A percentile compares a stretch with the other conserved stretches of the same genome.
phyloP scores from a whole-genome alignment of 1,140 invertebrate genomes.

The Diorhabda sublineata region DNA sequence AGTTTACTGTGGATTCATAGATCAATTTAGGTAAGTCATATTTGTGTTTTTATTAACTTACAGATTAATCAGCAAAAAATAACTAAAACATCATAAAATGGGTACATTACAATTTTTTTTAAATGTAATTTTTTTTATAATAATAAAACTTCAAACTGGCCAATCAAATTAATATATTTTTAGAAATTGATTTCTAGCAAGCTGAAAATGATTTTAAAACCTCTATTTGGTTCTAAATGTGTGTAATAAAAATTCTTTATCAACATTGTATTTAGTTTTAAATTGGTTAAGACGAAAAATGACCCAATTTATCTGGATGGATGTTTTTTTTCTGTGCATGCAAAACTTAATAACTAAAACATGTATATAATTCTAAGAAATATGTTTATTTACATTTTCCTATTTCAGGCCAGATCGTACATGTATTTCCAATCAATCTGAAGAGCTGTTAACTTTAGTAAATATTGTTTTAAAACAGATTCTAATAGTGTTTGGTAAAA shows the following conservation, averaged over 20 bases:
- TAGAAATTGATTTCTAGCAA: too few relatives aligned
- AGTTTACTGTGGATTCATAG: constrained; percentile 24
- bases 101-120: too few relatives aligned
- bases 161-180: too few relatives aligned
- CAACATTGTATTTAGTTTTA: too few relatives aligned
- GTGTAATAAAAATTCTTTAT: too few relatives aligned
- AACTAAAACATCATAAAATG: too few relatives aligned
- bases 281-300: too few relatives aligned
- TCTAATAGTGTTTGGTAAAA: constrained; percentile 26
- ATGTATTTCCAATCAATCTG: constrained; percentile 21
- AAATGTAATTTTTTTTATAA: too few relatives aligned
- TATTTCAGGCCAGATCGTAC: constrained; percentile 23
- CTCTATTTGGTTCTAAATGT: too few relatives aligned
- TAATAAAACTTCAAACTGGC: too few relatives aligned
- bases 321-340: neutral
- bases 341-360: neutral
- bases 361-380: constrained; percentile 9
- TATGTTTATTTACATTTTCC: constrained; percentile 3
- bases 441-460: constrained; percentile 24
- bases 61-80: neutral
- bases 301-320: neutral
- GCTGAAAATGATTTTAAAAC: too few relatives aligned
- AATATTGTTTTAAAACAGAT: constrained; percentile 30
- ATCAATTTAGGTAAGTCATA: constrained; percentile 24
- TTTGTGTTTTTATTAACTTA: neutral